Percentiles rank a stretch among this genome's conserved stretches.
Conservation (phyloP, 2,888 invertebrate genomes). For the Adelphocoris suturalis region DNA sequence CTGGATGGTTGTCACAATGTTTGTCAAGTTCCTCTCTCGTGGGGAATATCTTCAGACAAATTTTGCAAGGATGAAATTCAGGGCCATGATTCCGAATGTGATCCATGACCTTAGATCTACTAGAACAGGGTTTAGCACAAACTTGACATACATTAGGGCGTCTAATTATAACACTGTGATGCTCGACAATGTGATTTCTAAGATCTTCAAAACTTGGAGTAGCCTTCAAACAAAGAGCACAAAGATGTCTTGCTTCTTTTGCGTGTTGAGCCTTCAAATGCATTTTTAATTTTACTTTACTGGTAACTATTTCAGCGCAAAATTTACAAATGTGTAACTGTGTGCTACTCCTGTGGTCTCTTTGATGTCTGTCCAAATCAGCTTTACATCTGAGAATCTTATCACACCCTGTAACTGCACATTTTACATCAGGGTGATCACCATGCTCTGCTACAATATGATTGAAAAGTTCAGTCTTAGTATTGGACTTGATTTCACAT, state of each 20-base stretch:
- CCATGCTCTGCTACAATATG: conserved; percentile 80
- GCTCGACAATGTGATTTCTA: conserved; percentile 81
- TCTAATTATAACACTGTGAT: conserved; percentile 80
- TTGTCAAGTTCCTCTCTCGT: conserved; percentile 80
- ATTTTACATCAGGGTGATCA: conserved; percentile 81
- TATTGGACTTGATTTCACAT: conserved; percentile 81
- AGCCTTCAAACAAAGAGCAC: conserved; percentile 82
- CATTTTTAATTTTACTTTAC: conserved; percentile 82
- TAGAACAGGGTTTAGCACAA: conserved; percentile 82
- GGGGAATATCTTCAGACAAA: conserved; percentile 82
- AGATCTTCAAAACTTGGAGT: conserved; percentile 81
- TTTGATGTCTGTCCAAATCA: conserved; percentile 80
- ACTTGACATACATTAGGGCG: conserved; percentile 82
- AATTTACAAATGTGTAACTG: conserved; percentile 82
- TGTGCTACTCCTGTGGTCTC: conserved; percentile 80
- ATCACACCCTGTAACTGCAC: conserved; percentile 79
- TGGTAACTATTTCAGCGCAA: conserved; percentile 82
- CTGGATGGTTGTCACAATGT: conserved; percentile 79
- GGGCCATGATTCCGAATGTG: conserved; percentile 82
- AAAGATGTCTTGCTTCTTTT: conserved; percentile 81
- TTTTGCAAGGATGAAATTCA: conserved; percentile 82
- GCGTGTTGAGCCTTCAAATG: conserved; percentile 82
- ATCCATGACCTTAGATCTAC: conserved; percentile 82
- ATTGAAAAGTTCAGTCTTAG: conserved; percentile 82
- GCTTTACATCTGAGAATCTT: conserved; percentile 81